Conservation (phyloP, 2,888 invertebrate genomes). For the Drosophila putrida region DNA sequence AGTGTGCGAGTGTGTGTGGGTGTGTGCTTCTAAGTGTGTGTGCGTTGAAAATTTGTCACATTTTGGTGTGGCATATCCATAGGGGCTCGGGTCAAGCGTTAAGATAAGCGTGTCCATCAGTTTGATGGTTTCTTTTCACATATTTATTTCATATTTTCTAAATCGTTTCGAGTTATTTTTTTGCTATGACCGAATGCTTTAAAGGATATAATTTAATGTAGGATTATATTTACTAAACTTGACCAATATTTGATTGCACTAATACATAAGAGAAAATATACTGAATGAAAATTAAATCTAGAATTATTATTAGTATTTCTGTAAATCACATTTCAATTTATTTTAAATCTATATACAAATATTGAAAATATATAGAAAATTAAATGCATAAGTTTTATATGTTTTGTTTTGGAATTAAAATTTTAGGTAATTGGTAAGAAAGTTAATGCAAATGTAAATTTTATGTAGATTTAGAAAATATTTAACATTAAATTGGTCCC, state of each 20-base stretch:
- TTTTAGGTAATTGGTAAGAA: too few relatives aligned
- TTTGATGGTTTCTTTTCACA: slow-evolving; percentile 5
- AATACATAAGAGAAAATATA: not conserved
- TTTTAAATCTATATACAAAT: too few relatives aligned
- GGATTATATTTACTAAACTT: too few relatives aligned
- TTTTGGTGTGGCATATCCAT: slow-evolving; percentile 25
- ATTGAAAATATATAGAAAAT: too few relatives aligned
- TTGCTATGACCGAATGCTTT: not conserved
- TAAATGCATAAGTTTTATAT: too few relatives aligned
- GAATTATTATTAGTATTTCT: too few relatives aligned
- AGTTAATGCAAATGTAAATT: too few relatives aligned
- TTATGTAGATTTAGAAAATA: too few relatives aligned
- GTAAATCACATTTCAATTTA: too few relatives aligned
- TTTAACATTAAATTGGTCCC: too few relatives aligned
- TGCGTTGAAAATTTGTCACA: slow-evolving; percentile 32
- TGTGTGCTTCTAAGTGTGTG: not conserved
- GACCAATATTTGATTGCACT: not conserved
- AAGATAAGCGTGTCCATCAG: slow-evolving; percentile 36
- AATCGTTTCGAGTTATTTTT: not conserved
- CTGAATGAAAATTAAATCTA: too few relatives aligned
- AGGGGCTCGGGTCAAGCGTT: slow-evolving; percentile 37
- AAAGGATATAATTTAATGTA: not conserved
- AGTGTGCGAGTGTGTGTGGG: not conserved
- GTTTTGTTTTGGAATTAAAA: too few relatives aligned
- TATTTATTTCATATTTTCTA: slow-evolving; percentile 13